Evolutionary conservation across 2,797 vertebrate genomes (phyloP), one percentile per base, ranked within the genome.

Genomic region (Esox lucius): DNA sequence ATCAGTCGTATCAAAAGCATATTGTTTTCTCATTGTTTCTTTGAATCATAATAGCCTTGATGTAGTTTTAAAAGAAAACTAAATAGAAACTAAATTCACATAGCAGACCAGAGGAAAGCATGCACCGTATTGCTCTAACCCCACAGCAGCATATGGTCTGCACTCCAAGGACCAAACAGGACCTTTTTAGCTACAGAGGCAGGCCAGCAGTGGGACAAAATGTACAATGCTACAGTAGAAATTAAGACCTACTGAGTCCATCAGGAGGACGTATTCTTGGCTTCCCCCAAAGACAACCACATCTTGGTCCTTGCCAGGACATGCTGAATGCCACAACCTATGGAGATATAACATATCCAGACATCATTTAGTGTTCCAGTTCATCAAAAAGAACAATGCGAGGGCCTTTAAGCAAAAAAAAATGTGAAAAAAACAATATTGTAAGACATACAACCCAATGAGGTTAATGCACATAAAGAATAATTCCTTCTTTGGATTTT

Each of bases 211-310:
- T 31, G 28, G 28, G 28, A 3, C 28, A 31, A 31, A 31, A 28
- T 31, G 28, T 31, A 31, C 28, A 31, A 31, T 31, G 28, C 28
- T 19, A 5, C 49, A n/a, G 49, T 53, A 19, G 17, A 53, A 24
- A 62, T 24, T 13, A 13, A 26, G 13, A 92, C 96, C 80, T 90
- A 98, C 97, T 39, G 94, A 94, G 90, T 99, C 97, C 90, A 96
- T 92, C 65, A 93, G 90, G 74, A 97, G 88, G 77, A 93, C 75
- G 79, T 96, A 95, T 76, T 96, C 94, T 86, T 95, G 95, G 88
- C 95, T 97, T 68, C 97, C 97, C 62, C 97, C 97, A 71, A 97
- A 99, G 77, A 99, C 94, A 66, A 99, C 94, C 12, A 98, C 94
- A 35, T 99, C 96, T 62, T 88, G 80, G 72, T 98, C 96, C 61